phyloP scores from a whole-genome alignment of 2,888 invertebrate genomes.

The Ecliptopera silaceata region DNA sequence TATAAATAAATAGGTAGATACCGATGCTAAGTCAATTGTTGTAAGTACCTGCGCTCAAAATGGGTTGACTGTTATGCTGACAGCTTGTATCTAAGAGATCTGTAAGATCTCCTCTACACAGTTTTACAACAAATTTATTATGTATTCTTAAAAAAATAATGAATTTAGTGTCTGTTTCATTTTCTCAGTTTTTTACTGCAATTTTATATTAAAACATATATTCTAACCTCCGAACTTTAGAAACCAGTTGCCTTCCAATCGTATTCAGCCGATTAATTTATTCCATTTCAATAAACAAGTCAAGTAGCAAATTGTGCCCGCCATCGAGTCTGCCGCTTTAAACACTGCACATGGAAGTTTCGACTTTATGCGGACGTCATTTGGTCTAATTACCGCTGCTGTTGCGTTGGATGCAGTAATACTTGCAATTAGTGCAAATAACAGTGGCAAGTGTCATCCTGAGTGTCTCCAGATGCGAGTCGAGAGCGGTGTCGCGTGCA shows the following conservation, averaged over 20 bases:
- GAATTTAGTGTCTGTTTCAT: not conserved
- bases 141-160: too few species aligned
- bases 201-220: not conserved
- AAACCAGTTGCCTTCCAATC: constrained; percentile 15
- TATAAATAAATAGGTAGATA: too few species aligned
- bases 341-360: constrained; percentile 5
- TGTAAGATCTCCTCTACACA: too few species aligned
- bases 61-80: too few species aligned
- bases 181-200: not conserved
- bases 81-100: too few species aligned
- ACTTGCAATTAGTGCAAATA: constrained; percentile 59
- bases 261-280: constrained; percentile 30
- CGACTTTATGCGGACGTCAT: constrained; percentile 8
- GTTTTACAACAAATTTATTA: too few species aligned
- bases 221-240: constrained; percentile 13
- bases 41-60: too few species aligned
- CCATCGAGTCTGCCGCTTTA: constrained; percentile 25
- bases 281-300: constrained; percentile 32
- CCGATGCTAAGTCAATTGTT: too few species aligned
- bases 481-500: constrained; percentile 35
- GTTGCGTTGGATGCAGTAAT: constrained; percentile 47
- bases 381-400: constrained; percentile 3
- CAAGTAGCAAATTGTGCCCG: constrained; percentile 32
- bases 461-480: constrained; percentile 43
- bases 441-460: constrained; percentile 54